Base-by-base conservation (phyloP, 1,140 invertebrate genomes). In the Drosophila prosaltans region DNA sequence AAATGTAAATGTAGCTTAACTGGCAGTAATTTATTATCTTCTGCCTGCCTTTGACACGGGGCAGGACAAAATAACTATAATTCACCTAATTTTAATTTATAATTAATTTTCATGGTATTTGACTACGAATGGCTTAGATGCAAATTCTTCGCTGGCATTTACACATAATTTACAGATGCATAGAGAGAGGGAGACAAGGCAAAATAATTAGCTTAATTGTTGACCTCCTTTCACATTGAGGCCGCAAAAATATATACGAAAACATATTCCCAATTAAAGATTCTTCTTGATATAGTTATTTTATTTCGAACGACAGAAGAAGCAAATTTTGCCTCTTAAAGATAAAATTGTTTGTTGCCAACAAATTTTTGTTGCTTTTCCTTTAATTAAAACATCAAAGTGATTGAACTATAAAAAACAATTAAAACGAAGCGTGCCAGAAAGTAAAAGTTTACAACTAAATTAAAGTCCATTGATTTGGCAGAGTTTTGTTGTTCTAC, bases 371-470 rank as follows among this genome's bases (percentile, higher is more conserved):
- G 2, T 30, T 7, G 40, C 24, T 10, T 69, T 41, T 40, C 77
- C 45, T 70, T 69, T 36, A 69, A 41, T 11, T 51, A 32, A 5
- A 41, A 80, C 76, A 70, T 77, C 57, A 85, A 83, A 85, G 73
- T 55, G 58, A 63, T 64, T 60, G 24, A 36, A 58, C 26, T 57
- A 64, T 40, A 74, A 61, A 30, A 59, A 65, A 69, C 48, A 65
- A 40, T 48, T 48, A 74, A 77, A 77, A 75, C 3, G 72, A 65
- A 59, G 66, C 69, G 76, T 83, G 84, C 84, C 84, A 88, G 84
- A 88, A 89, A 88, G 83, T 88, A 88, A 88, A 83, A 88, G 83
- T 88, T 81, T 69, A 70, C 64, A 61, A 65, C 73, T 43, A 63
- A 65, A n/a, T 61, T 66, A 39, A 51, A 21, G 30, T 60, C 59